Conservation (phyloP, 2,888 invertebrate genomes). For the Tachina lurida region DNA sequence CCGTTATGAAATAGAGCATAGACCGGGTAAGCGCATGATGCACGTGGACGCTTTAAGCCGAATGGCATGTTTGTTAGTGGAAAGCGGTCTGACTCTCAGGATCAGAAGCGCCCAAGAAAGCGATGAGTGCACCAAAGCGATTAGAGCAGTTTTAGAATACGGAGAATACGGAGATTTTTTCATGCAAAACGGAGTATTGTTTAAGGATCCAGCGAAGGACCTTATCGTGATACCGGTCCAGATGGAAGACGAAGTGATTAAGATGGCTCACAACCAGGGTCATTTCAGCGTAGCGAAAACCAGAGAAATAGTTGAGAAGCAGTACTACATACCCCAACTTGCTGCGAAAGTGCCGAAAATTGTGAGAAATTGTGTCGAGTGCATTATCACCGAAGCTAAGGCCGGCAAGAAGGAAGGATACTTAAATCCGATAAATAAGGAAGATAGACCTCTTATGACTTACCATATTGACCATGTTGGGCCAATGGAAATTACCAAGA, state of each 20-base stretch:
- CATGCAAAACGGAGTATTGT: neutral
- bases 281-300: conserved; percentile 2
- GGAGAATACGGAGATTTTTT: too few relatives aligned
- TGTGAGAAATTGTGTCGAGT: neutral
- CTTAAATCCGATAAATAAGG: neutral
- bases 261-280: neutral
- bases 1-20: too few relatives aligned
- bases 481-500: neutral
- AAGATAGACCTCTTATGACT: neutral
- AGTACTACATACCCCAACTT: neutral
- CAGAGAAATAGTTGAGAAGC: neutral
- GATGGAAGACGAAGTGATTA: neutral
- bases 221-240: conserved; percentile 1
- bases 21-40: too few relatives aligned
- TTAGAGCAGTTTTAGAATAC: too few relatives aligned
- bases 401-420: neutral
- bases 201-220: conserved; percentile 1
- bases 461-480: conserved; percentile 12
- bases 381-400: neutral
- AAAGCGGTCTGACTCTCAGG: too few relatives aligned
- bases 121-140: too few relatives aligned
- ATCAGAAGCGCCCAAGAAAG: too few relatives aligned
- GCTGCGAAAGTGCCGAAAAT: neutral
- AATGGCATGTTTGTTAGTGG: too few relatives aligned
- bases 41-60: too few relatives aligned